Evolutionary conservation across 2,797 vertebrate species (phyloP).

Genomic region (Centropyge bicolor): DNA sequence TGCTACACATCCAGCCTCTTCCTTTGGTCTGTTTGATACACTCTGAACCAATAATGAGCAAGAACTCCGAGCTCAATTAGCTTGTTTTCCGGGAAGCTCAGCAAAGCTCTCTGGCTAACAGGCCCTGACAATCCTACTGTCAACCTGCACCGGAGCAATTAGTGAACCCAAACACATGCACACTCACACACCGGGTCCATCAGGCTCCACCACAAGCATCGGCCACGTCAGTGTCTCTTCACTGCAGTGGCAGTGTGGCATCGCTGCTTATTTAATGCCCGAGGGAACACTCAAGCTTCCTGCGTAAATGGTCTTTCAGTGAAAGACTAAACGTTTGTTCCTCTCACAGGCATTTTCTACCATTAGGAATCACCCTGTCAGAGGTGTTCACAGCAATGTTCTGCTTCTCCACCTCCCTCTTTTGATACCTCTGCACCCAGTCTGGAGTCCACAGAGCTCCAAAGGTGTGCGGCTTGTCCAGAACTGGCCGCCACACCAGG

Average conservation of each 20-base stretch:
- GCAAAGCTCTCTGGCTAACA: slow-evolving; percentile 60
- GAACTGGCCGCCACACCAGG: slow-evolving; percentile 26
- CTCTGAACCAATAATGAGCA: slow-evolving; percentile 67
- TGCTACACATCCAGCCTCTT: slow-evolving; percentile 28
- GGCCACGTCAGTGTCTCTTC: slow-evolving; percentile 61
- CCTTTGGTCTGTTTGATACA: slow-evolving; percentile 46
- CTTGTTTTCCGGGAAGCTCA: slow-evolving; percentile 74
- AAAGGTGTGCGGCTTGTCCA: slow-evolving; percentile 25
- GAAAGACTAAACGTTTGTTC: slow-evolving; percentile 37
- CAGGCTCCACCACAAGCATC: slow-evolving; percentile 57
- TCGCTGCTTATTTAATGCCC: slow-evolving; percentile 56
- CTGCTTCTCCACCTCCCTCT: slow-evolving; percentile 12
- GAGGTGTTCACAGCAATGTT: slow-evolving; percentile 28
- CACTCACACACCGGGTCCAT: slow-evolving; percentile 45
- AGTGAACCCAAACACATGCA: slow-evolving; percentile 66
- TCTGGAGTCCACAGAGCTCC: slow-evolving; percentile 24
- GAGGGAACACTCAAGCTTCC: slow-evolving; percentile 45
- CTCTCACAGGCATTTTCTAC: slow-evolving; percentile 32
- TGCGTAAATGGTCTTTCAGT: slow-evolving; percentile 42
- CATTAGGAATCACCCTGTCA: slow-evolving; percentile 42
- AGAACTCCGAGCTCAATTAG: slow-evolving; percentile 79
- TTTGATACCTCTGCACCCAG: slow-evolving; percentile 21
- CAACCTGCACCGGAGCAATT: slow-evolving; percentile 76
- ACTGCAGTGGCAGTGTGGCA: slow-evolving; percentile 53
- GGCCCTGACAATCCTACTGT: slow-evolving; percentile 77